Conservation (phyloP, 1,140 invertebrate genomes). For the Drosophila nigrodunni region DNA sequence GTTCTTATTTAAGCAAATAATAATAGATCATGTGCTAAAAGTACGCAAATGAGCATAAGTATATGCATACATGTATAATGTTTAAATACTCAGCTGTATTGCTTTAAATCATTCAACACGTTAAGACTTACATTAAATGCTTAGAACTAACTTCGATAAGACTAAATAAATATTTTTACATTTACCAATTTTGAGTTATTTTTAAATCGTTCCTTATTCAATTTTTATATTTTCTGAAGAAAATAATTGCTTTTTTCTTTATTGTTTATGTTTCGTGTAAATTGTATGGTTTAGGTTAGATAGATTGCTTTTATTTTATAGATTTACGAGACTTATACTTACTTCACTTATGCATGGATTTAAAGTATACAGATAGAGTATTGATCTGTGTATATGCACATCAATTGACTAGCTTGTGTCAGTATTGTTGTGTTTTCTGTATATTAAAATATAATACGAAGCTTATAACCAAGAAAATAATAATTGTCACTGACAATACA, state of each 20-base stretch:
- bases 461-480: slow-evolving; percentile 44
- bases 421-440: slow-evolving; percentile 46
- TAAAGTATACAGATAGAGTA: slow-evolving; percentile 46
- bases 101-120: slow-evolving; percentile 68
- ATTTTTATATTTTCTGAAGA: slow-evolving; percentile 60
- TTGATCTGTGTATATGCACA: slow-evolving; percentile 65
- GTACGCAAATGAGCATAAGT: background rate
- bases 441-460: background rate
- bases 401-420: slow-evolving; percentile 74
- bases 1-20: slow-evolving; percentile 58
- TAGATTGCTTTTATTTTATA: slow-evolving; percentile 19
- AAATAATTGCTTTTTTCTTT: slow-evolving; percentile 78
- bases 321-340: slow-evolving; percentile 29
- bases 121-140: slow-evolving; percentile 50
- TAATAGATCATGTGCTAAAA: slow-evolving; percentile 32
- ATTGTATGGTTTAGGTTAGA: slow-evolving; percentile 42
- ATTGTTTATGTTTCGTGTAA: slow-evolving; percentile 63
- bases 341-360: slow-evolving; percentile 49
- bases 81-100: slow-evolving; percentile 47
- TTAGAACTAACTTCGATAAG: slow-evolving; percentile 57
- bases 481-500: slow-evolving; percentile 51
- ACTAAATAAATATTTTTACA: slow-evolving; percentile 47
- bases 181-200: slow-evolving; percentile 34
- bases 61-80: slow-evolving; percentile 33
- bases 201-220: slow-evolving; percentile 7